A percentile compares a stretch with the other conserved stretches of the same genome.
Evolutionary conservation across 2,797 vertebrate genomes (phyloP).

Genomic region (Stomatorhinus walkeri): DNA sequence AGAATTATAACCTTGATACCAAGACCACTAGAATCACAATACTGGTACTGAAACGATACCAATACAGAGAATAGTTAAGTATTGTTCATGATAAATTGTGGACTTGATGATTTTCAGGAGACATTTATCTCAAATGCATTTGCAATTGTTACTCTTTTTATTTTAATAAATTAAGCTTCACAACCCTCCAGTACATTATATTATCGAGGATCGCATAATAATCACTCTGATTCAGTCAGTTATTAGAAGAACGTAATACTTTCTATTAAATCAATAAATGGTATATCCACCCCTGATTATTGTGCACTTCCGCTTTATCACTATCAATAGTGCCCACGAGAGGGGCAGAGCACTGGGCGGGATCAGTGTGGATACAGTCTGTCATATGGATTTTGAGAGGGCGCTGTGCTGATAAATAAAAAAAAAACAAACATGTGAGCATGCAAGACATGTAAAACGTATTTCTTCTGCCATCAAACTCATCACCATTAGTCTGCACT

Average conservation of each 20-base stretch:
- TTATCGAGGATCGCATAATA: background rate
- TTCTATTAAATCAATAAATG: background rate
- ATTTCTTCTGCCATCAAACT: background rate
- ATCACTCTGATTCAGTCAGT: background rate
- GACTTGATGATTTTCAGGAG: background rate
- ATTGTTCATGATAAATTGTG: background rate
- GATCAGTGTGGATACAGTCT: background rate
- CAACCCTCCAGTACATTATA: background rate
- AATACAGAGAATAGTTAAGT: background rate
- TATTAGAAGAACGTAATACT: background rate
- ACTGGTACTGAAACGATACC: background rate
- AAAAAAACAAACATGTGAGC: background rate
- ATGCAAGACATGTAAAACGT: background rate
- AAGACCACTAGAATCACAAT: background rate
- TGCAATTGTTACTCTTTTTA: background rate
- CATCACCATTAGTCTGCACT: background rate
- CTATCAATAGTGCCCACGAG: background rate
- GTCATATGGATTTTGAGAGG: background rate
- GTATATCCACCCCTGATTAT: background rate
- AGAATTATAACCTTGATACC: background rate
- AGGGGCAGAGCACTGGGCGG: background rate
- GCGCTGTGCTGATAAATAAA: background rate
- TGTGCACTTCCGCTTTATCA: background rate
- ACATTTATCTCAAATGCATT: background rate
- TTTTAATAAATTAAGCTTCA: background rate